Evolutionary conservation across 1,140 invertebrate species (phyloP).

Genomic region (Tribolium castaneum): DNA sequence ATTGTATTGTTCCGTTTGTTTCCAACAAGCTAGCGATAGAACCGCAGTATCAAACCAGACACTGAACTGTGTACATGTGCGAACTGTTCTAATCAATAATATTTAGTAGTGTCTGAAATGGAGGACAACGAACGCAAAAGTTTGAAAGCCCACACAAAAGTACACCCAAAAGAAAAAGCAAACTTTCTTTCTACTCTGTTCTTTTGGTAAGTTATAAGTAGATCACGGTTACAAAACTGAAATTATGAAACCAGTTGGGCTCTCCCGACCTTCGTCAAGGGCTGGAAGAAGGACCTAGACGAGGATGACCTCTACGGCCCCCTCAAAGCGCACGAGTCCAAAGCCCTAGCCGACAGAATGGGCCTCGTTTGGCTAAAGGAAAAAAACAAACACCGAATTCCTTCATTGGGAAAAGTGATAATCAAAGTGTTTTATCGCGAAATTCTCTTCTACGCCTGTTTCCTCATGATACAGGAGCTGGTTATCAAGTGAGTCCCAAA

Average conservation of each 20-base stretch:
- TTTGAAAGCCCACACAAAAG: neutral
- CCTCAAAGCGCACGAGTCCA: neutral
- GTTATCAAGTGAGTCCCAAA: neutral
- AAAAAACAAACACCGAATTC: neutral
- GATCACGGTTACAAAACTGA: neutral
- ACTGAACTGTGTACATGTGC: too few relatives aligned
- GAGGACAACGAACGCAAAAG: neutral
- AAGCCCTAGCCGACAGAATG: neutral
- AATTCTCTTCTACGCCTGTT: neutral
- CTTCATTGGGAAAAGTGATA: neutral
- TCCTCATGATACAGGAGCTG: neutral
- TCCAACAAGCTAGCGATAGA: too few relatives aligned
- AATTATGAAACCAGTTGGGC: neutral
- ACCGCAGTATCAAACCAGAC: too few relatives aligned
- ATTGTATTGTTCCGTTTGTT: too few relatives aligned
- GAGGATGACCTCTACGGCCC: constrained; percentile 27
- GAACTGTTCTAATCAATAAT: too few relatives aligned
- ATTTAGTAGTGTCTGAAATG: too few relatives aligned
- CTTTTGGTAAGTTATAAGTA: constrained; percentile 36
- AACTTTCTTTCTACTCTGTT: constrained; percentile 45
- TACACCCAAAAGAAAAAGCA: constrained; percentile 43
- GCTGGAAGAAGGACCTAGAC: neutral
- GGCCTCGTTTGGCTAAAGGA: neutral
- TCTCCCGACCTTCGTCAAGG: constrained; percentile 6
- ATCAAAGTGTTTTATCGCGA: neutral